Percentiles rank a stretch among this genome's conserved stretches.
Conservation (phyloP, 2,797 vertebrate genomes). For the Etheostoma perlongum region DNA sequence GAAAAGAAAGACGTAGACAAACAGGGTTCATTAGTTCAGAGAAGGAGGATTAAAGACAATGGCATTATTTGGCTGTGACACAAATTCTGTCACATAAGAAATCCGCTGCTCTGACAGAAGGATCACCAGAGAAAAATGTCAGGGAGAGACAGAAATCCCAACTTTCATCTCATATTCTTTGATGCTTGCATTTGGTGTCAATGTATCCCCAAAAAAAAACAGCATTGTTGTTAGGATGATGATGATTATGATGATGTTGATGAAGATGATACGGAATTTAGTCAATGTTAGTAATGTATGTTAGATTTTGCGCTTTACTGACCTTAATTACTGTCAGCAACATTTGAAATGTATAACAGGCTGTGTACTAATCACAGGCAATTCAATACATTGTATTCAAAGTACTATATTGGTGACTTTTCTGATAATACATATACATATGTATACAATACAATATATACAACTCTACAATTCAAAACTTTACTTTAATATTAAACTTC, state of each 20-base stretch:
- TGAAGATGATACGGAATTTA: slow-evolving; percentile 32
- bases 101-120: slow-evolving; percentile 20
- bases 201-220: slow-evolving; percentile 24
- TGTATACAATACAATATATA: too few relatives aligned
- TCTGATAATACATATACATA: background rate
- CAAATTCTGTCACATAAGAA: slow-evolving; percentile 6
- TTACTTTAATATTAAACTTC: background rate
- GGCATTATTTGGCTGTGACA: slow-evolving; percentile 13
- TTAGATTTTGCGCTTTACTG: slow-evolving; percentile 10
- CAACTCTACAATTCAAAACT: background rate
- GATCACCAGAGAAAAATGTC: slow-evolving; percentile 32
- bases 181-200: slow-evolving; percentile 3
- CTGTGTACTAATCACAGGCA: background rate
- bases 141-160: slow-evolving; percentile 26
- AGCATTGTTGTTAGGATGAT: slow-evolving; percentile 40
- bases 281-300: slow-evolving; percentile 25
- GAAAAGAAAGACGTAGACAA: slow-evolving; percentile 33
- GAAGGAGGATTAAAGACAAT: slow-evolving; percentile 33
- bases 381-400: background rate
- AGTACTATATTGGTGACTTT: background rate
- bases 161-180: background rate
- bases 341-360: background rate
- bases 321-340: background rate
- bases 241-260: slow-evolving; percentile 6
- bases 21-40: slow-evolving; percentile 68